A percentile compares a stretch with the other conserved stretches of the same genome.
phyloP scores from a whole-genome alignment of 2,888 invertebrate genomes.

The Gnatocerus cornutus region DNA sequence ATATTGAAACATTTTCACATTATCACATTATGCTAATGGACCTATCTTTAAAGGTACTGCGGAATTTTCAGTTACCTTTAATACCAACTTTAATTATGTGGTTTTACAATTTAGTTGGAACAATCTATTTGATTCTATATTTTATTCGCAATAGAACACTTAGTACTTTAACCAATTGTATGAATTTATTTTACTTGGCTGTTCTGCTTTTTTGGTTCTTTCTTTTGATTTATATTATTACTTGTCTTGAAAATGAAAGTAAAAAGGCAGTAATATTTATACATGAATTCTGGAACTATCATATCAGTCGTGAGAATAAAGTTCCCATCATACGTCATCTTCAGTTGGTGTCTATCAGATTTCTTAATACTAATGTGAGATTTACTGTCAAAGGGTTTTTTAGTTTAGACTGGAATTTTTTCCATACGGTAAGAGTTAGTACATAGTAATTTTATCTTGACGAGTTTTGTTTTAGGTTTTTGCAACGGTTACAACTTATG shows the following conservation, averaged over 20 bases:
- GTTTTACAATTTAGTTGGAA: background rate
- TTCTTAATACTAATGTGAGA: constrained; percentile 11
- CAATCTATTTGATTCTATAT: background rate
- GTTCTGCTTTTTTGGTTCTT: background rate
- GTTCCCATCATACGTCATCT: constrained; percentile 3
- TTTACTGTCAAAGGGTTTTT: constrained; percentile 16
- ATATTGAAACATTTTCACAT: background rate
- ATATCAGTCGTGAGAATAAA: background rate
- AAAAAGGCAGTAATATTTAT: background rate
- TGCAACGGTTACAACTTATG: background rate
- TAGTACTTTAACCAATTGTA: background rate
- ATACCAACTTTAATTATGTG: background rate
- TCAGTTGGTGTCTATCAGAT: constrained; percentile 13
- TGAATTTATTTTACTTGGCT: background rate
- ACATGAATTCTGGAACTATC: constrained; percentile 25
- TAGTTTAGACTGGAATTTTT: constrained; percentile 13
- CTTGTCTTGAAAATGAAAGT: background rate
- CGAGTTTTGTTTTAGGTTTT: too few relatives aligned
- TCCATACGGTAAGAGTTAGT: constrained; percentile 8
- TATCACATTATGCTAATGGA: background rate
- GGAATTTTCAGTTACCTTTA: background rate
- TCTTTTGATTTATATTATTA: background rate
- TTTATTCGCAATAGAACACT: background rate
- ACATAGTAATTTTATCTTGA: too few relatives aligned
- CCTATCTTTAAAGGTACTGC: background rate